Base-by-base conservation (phyloP, 1,140 invertebrate genomes). In the Diprion similis region DNA sequence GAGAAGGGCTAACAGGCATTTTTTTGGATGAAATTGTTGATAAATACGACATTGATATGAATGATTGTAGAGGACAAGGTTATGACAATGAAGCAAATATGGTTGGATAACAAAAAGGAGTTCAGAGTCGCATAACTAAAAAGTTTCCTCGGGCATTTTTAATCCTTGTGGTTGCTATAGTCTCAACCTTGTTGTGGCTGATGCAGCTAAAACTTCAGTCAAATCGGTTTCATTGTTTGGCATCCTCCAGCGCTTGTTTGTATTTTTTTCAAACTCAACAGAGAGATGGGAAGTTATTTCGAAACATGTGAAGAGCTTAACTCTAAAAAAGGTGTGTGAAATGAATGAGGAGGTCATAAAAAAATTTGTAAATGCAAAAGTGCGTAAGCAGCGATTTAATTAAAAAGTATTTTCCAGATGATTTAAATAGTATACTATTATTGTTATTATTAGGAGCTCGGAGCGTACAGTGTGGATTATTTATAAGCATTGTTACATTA, bases 31-130 rank as follows among this genome's bases (percentile, higher is more conserved):
- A 51, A 15, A 10, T 51, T 10, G 15, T 15, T 10, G 18, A 17
- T 17, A 48, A 74, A 74, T 47, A 70, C 46, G 67, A 73, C 19
- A 46, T 80, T 46, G 47, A 77, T 48, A 10, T 81, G 18, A 11
- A 48, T 15, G 48, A 80, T 46, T 78, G 73, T 66, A 47, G 78
- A 18, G 79, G 77, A 1, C 82, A 83, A 75, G 75, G 76, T 13
- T 83, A 82, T 68, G 79, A 82, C 67, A 83, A 82, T 73, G 80
- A 74, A 10, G 10, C 68, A 2, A 82, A 79, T 64, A 82, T 82
- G 78, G 19, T 65, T 64, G 82, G 78, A 64, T 75, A 71, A 47
- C 75, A 78, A 65, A 78, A 77, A 76, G 80, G 81, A 17, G 76
- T 81, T 10, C 80, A 83, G 76, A 74, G 76, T 71, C 15, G 24